Evolutionary conservation across 2,888 invertebrate species (phyloP).

Genomic region (Sipha maydis): DNA sequence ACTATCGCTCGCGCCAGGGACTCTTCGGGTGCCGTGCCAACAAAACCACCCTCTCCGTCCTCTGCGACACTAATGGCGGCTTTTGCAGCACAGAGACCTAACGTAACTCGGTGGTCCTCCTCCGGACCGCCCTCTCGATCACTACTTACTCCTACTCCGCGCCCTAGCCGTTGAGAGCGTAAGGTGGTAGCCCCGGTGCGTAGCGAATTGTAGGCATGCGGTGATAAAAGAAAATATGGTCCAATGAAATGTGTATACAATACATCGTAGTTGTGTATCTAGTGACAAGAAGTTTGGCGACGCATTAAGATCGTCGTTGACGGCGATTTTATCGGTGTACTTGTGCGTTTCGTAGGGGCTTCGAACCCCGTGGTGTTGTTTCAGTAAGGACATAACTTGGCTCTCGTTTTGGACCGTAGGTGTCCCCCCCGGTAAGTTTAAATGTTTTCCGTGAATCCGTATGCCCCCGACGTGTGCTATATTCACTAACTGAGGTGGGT

Average conservation of each 20-base stretch:
- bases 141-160: too few species aligned
- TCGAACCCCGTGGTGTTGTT: too few species aligned
- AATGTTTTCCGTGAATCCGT: too few species aligned
- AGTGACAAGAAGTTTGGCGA: neutral
- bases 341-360: too few species aligned
- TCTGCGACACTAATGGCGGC: conserved; percentile 35
- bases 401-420: too few species aligned
- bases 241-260: neutral
- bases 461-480: too few species aligned
- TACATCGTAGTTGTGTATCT: neutral
- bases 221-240: conserved; percentile 25
- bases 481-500: too few species aligned
- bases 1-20: conserved; percentile 53
- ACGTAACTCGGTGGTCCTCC: neutral
- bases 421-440: too few species aligned
- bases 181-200: too few species aligned
- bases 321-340: neutral
- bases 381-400: too few species aligned
- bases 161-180: too few species aligned
- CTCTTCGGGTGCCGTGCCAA: conserved; percentile 50
- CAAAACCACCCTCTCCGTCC: conserved; percentile 29
- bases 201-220: neutral
- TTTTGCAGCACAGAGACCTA: conserved; percentile 12
- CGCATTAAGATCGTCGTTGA: neutral
- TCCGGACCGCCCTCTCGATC: neutral